Evolutionary conservation across 2,113 vertebrate genomes (phyloP).

Genomic region (Gorilla gorilla): DNA sequence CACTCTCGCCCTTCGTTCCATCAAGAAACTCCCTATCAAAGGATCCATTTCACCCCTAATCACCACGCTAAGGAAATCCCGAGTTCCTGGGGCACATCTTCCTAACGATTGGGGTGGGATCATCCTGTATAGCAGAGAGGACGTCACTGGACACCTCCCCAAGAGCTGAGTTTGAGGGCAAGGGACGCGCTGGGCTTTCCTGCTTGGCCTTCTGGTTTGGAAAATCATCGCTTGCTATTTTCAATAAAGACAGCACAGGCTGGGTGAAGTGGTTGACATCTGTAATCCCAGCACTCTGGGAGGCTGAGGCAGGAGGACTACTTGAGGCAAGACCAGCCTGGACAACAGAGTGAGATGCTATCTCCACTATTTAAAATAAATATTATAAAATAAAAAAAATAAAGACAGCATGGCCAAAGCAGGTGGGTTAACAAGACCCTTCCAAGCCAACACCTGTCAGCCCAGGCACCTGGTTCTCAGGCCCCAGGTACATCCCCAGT

Average conservation of each 20-base stretch:
- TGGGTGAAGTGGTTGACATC: no score
- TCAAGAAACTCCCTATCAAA: background rate
- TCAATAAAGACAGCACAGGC: background rate
- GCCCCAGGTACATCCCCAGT: background rate
- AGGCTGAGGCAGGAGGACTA: no score
- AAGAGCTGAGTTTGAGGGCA: background rate
- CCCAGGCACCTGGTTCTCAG: background rate
- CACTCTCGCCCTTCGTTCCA: background rate
- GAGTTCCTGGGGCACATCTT: background rate
- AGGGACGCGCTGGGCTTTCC: background rate
- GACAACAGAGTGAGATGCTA: no score
- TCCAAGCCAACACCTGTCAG: background rate
- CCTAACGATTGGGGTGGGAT: background rate
- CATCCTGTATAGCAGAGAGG: background rate
- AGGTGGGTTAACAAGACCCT: background rate
- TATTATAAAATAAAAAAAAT: background rate
- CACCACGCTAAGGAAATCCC: background rate
- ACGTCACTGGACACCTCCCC: background rate
- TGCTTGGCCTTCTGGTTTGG: background rate
- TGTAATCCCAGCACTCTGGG: no score
- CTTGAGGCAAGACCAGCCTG: no score
- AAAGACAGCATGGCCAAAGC: background rate
- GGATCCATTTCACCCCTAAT: background rate
- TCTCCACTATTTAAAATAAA: no score
- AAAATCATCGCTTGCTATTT: conserved; percentile 37